Evolutionary conservation across 2,113 vertebrate genomes (phyloP).

Genomic region (Carlito syrichta): DNA sequence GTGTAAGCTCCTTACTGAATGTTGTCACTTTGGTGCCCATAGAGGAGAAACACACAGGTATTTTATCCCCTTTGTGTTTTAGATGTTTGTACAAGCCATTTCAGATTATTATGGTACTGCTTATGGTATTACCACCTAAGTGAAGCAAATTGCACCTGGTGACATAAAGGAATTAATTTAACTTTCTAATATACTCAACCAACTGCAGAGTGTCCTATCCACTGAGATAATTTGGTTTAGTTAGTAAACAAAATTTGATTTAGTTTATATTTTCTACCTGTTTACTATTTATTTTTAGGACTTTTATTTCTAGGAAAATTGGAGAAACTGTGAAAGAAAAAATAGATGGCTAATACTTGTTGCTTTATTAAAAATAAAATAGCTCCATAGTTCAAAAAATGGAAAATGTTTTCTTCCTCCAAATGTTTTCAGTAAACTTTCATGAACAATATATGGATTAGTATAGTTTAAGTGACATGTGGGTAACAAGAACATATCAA

Average conservation of each 20-base stretch:
- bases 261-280: neutral
- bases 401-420: slow-evolving; percentile 28
- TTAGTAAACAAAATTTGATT: neutral
- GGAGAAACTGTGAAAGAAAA: neutral
- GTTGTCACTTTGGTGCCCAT: neutral
- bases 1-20: neutral
- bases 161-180: neutral
- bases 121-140: neutral
- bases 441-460: slow-evolving; percentile 17
- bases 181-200: neutral
- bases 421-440: slow-evolving; percentile 46
- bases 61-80: neutral
- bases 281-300: neutral
- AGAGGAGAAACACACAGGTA: neutral
- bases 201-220: neutral
- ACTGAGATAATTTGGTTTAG: neutral
- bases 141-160: neutral
- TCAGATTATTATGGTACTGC: neutral
- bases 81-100: neutral
- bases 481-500: slow-evolving; percentile 48
- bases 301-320: neutral
- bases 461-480: slow-evolving; percentile 45
- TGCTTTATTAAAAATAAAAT: slow-evolving; percentile 40
- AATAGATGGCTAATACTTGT: neutral
- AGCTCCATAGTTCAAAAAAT: neutral